Percentiles rank a stretch among this genome's conserved stretches.
Conservation (phyloP, 2,797 vertebrate species). For the Poecilia wingei region DNA sequence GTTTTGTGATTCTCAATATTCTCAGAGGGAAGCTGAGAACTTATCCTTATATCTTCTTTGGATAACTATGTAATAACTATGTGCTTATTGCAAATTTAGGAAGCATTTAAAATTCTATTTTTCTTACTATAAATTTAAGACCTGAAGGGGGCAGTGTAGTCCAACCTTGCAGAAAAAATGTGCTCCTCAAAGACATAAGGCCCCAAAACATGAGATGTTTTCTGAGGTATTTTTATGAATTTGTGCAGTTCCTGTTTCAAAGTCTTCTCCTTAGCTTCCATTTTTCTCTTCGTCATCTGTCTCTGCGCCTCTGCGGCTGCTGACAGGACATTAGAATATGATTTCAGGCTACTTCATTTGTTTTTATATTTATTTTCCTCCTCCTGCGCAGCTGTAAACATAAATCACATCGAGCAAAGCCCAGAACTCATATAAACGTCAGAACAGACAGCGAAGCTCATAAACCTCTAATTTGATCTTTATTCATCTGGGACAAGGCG, state of each 20-base stretch:
- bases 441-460: conserved; percentile 73
- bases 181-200: neutral
- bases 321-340: conserved; percentile 54
- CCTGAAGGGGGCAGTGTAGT: neutral
- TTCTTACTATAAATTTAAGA: neutral
- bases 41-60: neutral
- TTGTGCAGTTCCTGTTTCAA: neutral
- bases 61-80: neutral
- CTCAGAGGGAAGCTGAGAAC: neutral
- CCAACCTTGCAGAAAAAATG: neutral
- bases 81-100: neutral
- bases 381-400: conserved; percentile 57
- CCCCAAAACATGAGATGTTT: neutral
- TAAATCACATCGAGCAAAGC: conserved; percentile 68
- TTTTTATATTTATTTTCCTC: conserved; percentile 46
- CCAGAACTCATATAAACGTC: conserved; percentile 76
- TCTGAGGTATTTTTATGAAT: neutral
- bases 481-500: conserved; percentile 71
- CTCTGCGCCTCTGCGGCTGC: conserved; percentile 23
- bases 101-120: neutral
- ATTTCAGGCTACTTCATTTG: conserved; percentile 66
- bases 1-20: neutral
- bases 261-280: conserved; percentile 6
- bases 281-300: conserved; percentile 28
- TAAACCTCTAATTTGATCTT: conserved; percentile 80